These are phyloP conservation scores for Perodicticus potto DNA, from an alignment of 2,797 vertebrate genomes.

Conservation along the genomic window DNA sequence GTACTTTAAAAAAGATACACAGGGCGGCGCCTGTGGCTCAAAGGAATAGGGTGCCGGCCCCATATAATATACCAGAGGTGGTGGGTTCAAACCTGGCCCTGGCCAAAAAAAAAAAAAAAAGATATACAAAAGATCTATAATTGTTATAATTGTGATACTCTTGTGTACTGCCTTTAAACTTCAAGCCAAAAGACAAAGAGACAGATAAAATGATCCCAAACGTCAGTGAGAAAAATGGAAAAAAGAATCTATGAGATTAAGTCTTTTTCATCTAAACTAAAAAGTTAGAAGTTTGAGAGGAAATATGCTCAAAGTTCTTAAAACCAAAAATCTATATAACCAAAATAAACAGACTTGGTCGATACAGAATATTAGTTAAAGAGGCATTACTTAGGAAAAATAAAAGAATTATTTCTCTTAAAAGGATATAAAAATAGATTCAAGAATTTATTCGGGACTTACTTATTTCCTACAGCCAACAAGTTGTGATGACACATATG, in stretches of 20 bases:
- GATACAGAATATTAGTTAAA: slow-evolving; percentile 39
- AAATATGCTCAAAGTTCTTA: slow-evolving; percentile 26
- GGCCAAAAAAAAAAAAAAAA: slow-evolving; percentile 61
- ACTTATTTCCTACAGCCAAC: neutral
- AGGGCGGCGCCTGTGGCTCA: neutral
- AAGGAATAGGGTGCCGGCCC: no score
- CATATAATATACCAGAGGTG: no score
- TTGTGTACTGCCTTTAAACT: neutral
- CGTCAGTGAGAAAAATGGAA: slow-evolving; percentile 2
- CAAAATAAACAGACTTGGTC: slow-evolving; percentile 18
- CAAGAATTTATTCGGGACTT: neutral
- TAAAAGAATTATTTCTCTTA: slow-evolving; percentile 19
- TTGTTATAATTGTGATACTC: neutral
- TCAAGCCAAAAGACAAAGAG: slow-evolving; percentile 58
- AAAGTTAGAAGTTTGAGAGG: neutral
- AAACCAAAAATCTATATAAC: slow-evolving; percentile 18
- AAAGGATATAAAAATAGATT: slow-evolving; percentile 26
- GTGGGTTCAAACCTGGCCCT: no score
- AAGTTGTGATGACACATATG: neutral
- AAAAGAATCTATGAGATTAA: neutral
- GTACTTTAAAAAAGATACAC: slow-evolving; percentile 33
- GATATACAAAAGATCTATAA: slow-evolving; percentile 25
- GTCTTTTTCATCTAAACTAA: neutral
- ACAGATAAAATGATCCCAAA: neutral
- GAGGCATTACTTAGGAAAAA: neutral